Evolutionary conservation across 2,888 invertebrate genomes (phyloP).

Genomic region (Limnephilus lunatus): DNA sequence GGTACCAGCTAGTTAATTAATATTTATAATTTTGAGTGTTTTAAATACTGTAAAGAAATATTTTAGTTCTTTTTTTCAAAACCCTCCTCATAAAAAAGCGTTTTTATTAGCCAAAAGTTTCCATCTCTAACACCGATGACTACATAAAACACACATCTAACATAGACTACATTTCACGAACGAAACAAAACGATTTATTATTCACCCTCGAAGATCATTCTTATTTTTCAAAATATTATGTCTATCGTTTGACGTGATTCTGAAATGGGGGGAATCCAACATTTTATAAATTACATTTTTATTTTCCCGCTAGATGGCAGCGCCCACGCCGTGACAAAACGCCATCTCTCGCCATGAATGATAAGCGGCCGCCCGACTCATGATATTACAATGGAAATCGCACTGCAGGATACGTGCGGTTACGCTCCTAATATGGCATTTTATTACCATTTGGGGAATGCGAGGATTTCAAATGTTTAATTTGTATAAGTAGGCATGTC

Average conservation of each 20-base stretch:
- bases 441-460: constrained; percentile 5
- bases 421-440: constrained; percentile 29
- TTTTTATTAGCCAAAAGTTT: not conserved
- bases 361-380: constrained; percentile 72
- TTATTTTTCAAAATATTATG: constrained; percentile 66
- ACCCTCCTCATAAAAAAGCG: too few species aligned
- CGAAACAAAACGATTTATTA: constrained; percentile 62
- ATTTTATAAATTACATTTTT: constrained; percentile 61
- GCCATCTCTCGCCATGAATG: constrained; percentile 76
- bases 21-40: too few species aligned
- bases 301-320: constrained; percentile 56
- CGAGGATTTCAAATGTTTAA: constrained; percentile 5
- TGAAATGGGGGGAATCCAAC: constrained; percentile 10
- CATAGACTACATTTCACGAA: not conserved
- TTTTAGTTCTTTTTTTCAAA: not conserved
- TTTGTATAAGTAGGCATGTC: not conserved
- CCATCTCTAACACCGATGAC: not conserved
- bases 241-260: constrained; percentile 54
- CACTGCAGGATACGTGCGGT: constrained; percentile 19
- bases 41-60: not conserved
- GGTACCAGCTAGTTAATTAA: too few species aligned
- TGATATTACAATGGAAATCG: constrained; percentile 52
- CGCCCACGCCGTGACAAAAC: constrained; percentile 74
- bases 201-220: constrained; percentile 56
- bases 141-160: not conserved